Conservation (phyloP, 2,888 invertebrate genomes). For the Thysanoteuthis rhombus region DNA sequence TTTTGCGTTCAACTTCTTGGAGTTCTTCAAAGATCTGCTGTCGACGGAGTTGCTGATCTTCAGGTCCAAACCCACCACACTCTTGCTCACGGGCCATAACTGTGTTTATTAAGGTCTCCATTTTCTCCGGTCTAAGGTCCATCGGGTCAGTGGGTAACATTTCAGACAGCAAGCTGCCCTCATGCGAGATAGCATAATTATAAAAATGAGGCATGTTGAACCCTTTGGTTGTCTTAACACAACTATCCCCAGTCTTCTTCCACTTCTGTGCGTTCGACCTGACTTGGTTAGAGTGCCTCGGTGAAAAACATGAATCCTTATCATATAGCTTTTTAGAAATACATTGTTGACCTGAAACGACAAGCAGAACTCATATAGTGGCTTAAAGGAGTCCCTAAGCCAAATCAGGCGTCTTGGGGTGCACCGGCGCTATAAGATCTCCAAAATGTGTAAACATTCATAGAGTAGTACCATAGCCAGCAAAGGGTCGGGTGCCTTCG, state of each 20-base stretch:
- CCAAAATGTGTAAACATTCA: neutral
- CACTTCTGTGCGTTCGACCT: neutral
- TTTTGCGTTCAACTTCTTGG: constrained; percentile 77
- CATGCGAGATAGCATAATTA: neutral
- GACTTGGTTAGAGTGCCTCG: constrained; percentile 20
- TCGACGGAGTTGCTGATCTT: constrained; percentile 77
- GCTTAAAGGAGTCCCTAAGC: neutral
- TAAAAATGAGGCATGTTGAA: neutral
- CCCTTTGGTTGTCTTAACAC: neutral
- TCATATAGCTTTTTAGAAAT: neutral
- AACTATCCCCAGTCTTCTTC: constrained; percentile 20
- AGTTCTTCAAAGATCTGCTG: constrained; percentile 77
- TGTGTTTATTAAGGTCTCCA: constrained; percentile 67
- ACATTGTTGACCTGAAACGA: neutral
- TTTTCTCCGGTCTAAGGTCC: constrained; percentile 62
- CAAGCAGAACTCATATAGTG: neutral
- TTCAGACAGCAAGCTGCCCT: constrained; percentile 15
- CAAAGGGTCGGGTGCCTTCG: neutral
- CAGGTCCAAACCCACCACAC: constrained; percentile 58
- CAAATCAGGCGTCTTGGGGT: neutral
- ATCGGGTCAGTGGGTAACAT: constrained; percentile 43
- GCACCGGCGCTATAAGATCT: neutral
- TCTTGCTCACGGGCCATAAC: constrained; percentile 67
- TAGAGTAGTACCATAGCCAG: neutral
- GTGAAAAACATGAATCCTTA: constrained; percentile 24